phyloP scores from a whole-genome alignment of 2,797 vertebrate genomes.

The Microhierax caerulescens region DNA sequence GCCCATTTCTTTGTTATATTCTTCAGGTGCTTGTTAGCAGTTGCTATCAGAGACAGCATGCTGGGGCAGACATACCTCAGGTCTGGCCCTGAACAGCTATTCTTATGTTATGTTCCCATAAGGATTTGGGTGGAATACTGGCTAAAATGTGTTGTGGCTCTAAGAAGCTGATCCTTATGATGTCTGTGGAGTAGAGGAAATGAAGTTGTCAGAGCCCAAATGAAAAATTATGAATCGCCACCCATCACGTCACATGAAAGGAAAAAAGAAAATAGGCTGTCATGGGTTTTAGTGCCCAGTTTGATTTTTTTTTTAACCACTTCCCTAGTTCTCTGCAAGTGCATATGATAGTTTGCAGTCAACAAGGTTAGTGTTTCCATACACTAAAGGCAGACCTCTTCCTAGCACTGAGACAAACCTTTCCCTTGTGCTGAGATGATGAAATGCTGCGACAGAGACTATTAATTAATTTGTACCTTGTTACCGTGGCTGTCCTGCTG shows the following conservation, averaged over 20 bases:
- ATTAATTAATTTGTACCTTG: neutral
- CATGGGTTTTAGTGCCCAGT: neutral
- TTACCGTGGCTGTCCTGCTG: neutral
- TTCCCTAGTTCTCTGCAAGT: neutral
- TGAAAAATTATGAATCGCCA: neutral
- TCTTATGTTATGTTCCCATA: neutral
- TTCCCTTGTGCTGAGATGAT: accelerated
- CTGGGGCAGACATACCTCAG: neutral
- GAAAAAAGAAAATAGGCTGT: neutral
- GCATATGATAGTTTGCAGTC: neutral
- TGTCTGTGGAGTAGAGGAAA: neutral
- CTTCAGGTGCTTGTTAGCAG: neutral
- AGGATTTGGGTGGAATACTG: neutral
- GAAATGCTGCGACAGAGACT: neutral
- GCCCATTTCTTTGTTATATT: neutral
- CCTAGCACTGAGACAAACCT: neutral
- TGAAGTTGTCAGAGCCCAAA: neutral
- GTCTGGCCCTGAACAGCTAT: neutral
- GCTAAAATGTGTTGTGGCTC: neutral
- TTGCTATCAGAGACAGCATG: neutral
- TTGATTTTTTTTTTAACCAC: neutral
- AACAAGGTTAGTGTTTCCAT: neutral
- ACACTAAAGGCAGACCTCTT: neutral
- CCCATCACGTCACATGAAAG: neutral
- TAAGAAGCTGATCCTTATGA: neutral